phyloP scores from a whole-genome alignment of 2,888 invertebrate genomes.

The Sycophila texana region DNA sequence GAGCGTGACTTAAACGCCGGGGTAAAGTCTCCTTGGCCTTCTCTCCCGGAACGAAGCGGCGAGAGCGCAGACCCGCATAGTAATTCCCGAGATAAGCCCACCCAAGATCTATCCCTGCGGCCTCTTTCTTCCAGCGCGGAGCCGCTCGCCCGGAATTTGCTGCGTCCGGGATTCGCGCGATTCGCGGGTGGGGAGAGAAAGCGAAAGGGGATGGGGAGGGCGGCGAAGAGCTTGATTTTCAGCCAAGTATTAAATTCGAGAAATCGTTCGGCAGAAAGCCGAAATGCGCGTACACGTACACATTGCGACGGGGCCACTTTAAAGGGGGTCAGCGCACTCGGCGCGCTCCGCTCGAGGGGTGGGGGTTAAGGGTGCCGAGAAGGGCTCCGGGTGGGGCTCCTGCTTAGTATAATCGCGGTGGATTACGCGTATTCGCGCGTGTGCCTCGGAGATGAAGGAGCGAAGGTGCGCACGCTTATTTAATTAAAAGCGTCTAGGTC shows the following conservation, averaged over 20 bases:
- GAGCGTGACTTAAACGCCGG: slow-evolving; percentile 45
- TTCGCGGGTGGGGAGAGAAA: too few species aligned
- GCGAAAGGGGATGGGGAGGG: too few species aligned
- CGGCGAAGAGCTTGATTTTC: slow-evolving; percentile 49
- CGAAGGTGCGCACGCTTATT: slow-evolving; percentile 11
- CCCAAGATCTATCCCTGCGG: slow-evolving; percentile 47
- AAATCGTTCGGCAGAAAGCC: slow-evolving; percentile 40
- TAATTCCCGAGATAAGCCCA: slow-evolving; percentile 55
- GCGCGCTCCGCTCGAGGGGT: not conserved
- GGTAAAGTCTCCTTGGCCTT: slow-evolving; percentile 27
- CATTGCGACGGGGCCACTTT: not conserved
- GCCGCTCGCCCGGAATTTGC: slow-evolving; percentile 30
- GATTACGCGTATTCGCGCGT: not conserved
- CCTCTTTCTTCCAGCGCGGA: slow-evolving; percentile 41
- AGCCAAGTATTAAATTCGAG: slow-evolving; percentile 58
- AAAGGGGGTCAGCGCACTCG: slow-evolving; percentile 46
- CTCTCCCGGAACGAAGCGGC: not conserved
- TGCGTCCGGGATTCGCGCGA: slow-evolving; percentile 15
- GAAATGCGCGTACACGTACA: not conserved
- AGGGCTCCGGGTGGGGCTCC: too few species aligned
- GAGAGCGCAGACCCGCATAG: slow-evolving; percentile 53
- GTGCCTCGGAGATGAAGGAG: not conserved
- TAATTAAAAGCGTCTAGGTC: slow-evolving; percentile 35
- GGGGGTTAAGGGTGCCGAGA: not conserved
- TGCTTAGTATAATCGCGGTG: slow-evolving; percentile 24